These are phyloP conservation scores for Denticeps clupeoides DNA, from an alignment of 2,797 vertebrate genomes.

Conservation along the genomic window DNA sequence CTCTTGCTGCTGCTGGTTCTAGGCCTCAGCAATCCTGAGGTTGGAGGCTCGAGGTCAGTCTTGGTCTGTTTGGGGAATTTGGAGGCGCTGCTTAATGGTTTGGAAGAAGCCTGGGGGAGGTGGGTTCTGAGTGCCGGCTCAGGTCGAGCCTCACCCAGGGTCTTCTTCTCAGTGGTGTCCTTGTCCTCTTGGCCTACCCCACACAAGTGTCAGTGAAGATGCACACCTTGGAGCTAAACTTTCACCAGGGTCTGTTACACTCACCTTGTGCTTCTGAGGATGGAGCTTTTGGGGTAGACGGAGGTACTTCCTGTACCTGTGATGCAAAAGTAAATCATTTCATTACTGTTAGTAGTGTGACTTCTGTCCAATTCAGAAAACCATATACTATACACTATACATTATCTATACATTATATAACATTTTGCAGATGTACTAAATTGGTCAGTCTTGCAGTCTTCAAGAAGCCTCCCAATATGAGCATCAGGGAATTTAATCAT, in stretches of 20 bases:
- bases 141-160: slow-evolving; percentile 53
- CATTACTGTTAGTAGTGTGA: neutral
- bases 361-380: too few species aligned
- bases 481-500: too few species aligned
- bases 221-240: neutral
- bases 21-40: slow-evolving; percentile 59
- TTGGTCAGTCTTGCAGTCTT: too few species aligned
- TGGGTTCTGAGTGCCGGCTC: slow-evolving; percentile 52
- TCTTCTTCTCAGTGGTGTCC: slow-evolving; percentile 46
- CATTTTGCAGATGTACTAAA: too few species aligned
- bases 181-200: neutral
- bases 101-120: slow-evolving; percentile 47
- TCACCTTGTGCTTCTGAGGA: neutral
- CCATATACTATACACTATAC: too few species aligned
- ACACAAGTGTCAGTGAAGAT: neutral
- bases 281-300: neutral
- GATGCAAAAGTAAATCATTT: neutral
- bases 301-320: neutral
- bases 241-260: neutral
- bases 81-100: slow-evolving; percentile 40
- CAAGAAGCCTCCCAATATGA: too few species aligned
- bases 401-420: too few species aligned
- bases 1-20: slow-evolving; percentile 32
- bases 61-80: slow-evolving; percentile 54
- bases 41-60: slow-evolving; percentile 45